Evolutionary conservation across 2,888 invertebrate species (phyloP), one percentile per base, ranked within the genome.

Genomic region (Dasysyrphus albostriatus): DNA sequence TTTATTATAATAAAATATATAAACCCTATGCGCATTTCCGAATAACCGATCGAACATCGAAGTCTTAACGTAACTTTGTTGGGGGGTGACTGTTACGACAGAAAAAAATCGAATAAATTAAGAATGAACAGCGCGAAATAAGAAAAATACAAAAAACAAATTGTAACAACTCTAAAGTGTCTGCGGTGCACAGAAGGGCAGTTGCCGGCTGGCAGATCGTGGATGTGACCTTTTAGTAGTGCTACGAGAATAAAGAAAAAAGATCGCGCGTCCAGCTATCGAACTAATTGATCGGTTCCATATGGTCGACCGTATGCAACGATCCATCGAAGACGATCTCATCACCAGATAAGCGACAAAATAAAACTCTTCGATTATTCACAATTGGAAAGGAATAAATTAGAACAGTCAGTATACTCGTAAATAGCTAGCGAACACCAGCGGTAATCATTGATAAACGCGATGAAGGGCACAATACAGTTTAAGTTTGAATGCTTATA

Each of bases 231-330:
- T 70, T 67, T 47, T 69, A 54, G 19, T 34, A 54, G 9, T n/a
- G 6, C 6, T 5, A 5, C 5, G 12, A 12, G 12, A 24, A 51
- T 29, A 51, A 10, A 14, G 14, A 54, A 47, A 63, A 65, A 42
- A 58, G 67, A 83, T 51, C 74, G 24, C 47, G 51, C 61, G 42
- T 56, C 67, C 80, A 59, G 59, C 88, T 89, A 90, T 90, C 89
- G 89, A 89, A 89, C 91, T 92, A 92, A 92, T 92, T 92, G 93
- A 92, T 92, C 92, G 92, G 92, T 92, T 92, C 92, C 93, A 91
- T 91, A 91, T 92, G 92, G 91, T 89, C 91, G 90, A 91, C 91
- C 91, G 91, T 76, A 89, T 89, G 76, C 88, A 89, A 88, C 89
- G 88, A 84, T 81, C 73, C 84, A 81, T 84, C 88, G 81, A 84